Evolutionary conservation across 2,888 invertebrate species (phyloP).

Genomic region (Chrysodeixis includens): DNA sequence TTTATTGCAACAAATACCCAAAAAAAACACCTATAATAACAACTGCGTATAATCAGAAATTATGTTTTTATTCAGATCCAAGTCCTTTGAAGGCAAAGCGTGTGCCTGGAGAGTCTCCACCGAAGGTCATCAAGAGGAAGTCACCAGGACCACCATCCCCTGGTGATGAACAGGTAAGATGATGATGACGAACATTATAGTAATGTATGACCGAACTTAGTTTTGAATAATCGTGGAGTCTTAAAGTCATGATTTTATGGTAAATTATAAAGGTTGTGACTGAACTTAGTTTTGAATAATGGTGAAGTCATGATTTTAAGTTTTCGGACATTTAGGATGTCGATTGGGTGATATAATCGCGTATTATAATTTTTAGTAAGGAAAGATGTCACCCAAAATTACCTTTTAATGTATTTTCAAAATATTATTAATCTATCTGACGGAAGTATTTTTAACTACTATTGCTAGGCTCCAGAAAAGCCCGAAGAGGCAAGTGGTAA

Average conservation of each 20-base stretch:
- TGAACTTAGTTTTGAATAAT: too few species aligned
- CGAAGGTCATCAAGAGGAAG: conserved; percentile 87
- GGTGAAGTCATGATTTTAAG: too few species aligned
- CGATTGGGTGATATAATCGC: too few species aligned
- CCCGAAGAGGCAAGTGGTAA: conserved; percentile 58
- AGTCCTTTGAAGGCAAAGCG: conserved; percentile 79
- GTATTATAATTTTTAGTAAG: too few species aligned
- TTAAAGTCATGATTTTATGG: too few species aligned
- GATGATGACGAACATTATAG: background rate
- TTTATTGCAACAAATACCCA: too few species aligned
- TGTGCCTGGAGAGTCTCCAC: conserved; percentile 78
- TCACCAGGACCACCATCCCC: conserved; percentile 63
- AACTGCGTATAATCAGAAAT: background rate
- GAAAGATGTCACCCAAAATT: too few species aligned
- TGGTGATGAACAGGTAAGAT: conserved; percentile 69
- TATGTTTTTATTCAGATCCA: conserved; percentile 69
- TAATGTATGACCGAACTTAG: too few species aligned
- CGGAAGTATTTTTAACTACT: background rate
- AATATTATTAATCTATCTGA: too few species aligned
- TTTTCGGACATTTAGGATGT: too few species aligned
- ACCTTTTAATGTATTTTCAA: background rate
- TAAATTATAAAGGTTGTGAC: too few species aligned
- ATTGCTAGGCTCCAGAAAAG: conserved; percentile 49
- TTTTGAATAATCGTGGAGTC: too few species aligned
- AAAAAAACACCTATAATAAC: background rate